Conservation (phyloP, 2,797 vertebrate genomes). For the Sarcoramphus papa region DNA sequence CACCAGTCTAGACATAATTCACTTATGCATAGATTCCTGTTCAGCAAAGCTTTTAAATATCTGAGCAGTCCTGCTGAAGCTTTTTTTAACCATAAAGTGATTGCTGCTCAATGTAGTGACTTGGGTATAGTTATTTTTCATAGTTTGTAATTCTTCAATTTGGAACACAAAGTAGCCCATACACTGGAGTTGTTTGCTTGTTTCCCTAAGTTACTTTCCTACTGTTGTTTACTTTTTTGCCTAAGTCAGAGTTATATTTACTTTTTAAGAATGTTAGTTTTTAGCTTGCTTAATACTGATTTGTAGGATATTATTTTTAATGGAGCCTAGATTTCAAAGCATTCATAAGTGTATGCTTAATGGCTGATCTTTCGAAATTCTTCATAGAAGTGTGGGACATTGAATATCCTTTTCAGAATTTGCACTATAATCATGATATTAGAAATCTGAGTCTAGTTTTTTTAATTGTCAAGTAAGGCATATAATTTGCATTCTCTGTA, state of each 20-base stretch:
- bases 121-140: not conserved
- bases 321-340: not conserved
- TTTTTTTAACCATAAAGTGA: not conserved
- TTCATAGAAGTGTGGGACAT: not conserved
- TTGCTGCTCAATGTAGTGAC: accelerated
- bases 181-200: not conserved
- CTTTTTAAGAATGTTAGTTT: not conserved
- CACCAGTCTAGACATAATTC: not conserved
- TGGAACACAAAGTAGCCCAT: not conserved
- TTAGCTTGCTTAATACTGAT: not conserved
- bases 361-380: not conserved
- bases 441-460: not conserved
- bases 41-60: not conserved
- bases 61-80: not conserved
- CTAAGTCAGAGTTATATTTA: not conserved
- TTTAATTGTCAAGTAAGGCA: not conserved
- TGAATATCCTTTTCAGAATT: not conserved
- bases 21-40: not conserved
- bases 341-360: not conserved
- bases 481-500: not conserved
- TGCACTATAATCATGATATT: not conserved
- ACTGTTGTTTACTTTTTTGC: not conserved
- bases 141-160: not conserved
- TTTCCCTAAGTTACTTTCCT: not conserved
- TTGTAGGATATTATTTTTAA: not conserved